Base-by-base conservation (phyloP, 2,113 vertebrate genomes). In the Grammomys surdaster region DNA sequence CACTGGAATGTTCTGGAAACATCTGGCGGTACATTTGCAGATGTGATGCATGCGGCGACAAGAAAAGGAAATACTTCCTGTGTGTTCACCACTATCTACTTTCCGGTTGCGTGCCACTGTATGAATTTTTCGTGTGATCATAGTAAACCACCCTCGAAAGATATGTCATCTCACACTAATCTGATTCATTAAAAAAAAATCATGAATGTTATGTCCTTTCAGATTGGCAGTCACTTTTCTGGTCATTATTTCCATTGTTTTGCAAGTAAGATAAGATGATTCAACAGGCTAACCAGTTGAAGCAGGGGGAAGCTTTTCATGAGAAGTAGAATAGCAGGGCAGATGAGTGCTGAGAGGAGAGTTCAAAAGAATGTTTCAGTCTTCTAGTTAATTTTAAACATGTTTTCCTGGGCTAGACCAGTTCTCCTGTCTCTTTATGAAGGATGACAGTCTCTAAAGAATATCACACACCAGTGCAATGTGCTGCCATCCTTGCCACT, bases 11-110 rank as follows among this genome's bases (percentile, higher is more conserved):
- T 65, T 85, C 56, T 90, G 19, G n/a, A 90, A 95, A 91, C 28
- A 77, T 89, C 75, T 95, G 14, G 20, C 22, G 20, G 4, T 67
- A 17, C 0, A 70, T 82, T 93, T 70, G 73, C 14, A 36, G 4
- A 60, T 58, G 1, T 51, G 91, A 76, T n/a, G 58, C 58, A 70
- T 14, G 77, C 1, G 24, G 8, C 40, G 89, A 67, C 36, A 94
- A 58, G 65, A 69, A 89, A 86, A 92, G 22, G 36, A 85, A 94
- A 86, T 80, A 40, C 46, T 94, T 92, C 72, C 77, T 89, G 26
- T 88, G 82, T 10, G 31, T 88, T 76, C 69, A 7, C 73, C 51
- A 89, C 51, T 13, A 19, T 14, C 77, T 78, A 89, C 48, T 88
- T 82, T 6, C 40, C 14, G 13, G 14, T 77, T 94, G 91, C 11